These are phyloP conservation scores for Nematolebias whitei DNA, from an alignment of 2,113 vertebrate species.

Conservation along the genomic window DNA sequence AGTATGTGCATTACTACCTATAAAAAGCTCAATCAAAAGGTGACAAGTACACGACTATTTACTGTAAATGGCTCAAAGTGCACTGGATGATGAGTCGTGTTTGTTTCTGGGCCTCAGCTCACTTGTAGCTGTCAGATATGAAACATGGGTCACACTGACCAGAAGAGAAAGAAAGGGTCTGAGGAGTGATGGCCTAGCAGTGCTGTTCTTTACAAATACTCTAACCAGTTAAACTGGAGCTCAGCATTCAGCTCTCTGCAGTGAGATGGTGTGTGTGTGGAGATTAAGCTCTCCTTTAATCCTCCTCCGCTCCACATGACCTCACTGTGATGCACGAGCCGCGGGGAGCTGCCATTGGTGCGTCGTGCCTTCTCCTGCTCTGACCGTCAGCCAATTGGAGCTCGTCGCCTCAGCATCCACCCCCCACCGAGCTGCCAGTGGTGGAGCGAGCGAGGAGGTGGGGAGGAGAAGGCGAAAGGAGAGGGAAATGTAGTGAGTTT, in stretches of 20 bases:
- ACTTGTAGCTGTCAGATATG: background rate
- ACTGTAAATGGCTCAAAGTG: too few species aligned
- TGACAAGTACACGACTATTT: too few species aligned
- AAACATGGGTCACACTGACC: background rate
- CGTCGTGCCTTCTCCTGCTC: constrained; percentile 32
- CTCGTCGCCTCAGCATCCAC: constrained; percentile 43
- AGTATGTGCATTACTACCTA: too few species aligned
- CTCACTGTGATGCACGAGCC: constrained; percentile 66
- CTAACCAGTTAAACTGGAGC: background rate
- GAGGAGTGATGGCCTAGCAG: too few species aligned
- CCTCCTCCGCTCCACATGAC: constrained; percentile 71
- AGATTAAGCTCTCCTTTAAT: constrained; percentile 71
- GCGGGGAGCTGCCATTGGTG: constrained; percentile 62
- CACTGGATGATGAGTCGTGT: too few species aligned
- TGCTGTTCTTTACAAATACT: too few species aligned
- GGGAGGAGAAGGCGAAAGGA: background rate
- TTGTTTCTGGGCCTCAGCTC: background rate
- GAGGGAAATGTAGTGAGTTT: constrained; percentile 37
- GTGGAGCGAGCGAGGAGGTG: too few species aligned
- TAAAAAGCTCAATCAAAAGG: too few species aligned
- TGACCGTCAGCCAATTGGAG: constrained; percentile 71
- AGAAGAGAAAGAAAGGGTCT: background rate
- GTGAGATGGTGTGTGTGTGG: constrained; percentile 46
- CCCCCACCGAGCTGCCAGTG: constrained; percentile 34
- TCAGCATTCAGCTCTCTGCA: constrained; percentile 27